Evolutionary conservation across 2,113 vertebrate species (phyloP).

Genomic region (Oriolus oriolus): DNA sequence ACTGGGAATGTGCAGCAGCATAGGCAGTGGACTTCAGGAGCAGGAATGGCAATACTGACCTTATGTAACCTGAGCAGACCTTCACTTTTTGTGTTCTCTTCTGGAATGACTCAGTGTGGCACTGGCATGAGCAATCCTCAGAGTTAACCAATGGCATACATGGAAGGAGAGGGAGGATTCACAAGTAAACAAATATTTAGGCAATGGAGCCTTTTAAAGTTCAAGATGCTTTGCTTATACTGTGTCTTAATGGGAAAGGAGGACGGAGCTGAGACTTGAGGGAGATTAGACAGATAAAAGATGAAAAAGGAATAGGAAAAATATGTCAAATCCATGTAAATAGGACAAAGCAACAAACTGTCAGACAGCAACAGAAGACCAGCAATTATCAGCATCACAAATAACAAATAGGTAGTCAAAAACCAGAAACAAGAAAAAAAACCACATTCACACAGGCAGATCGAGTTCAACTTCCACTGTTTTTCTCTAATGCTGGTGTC

Average conservation of each 20-base stretch:
- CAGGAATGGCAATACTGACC: neutral
- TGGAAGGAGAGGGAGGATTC: slow-evolving; percentile 25
- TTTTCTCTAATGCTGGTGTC: neutral
- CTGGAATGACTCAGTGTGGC: slow-evolving; percentile 15
- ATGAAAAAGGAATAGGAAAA: neutral
- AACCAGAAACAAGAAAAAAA: neutral
- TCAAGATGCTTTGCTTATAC: slow-evolving; percentile 5
- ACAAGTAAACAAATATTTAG: slow-evolving; percentile 42
- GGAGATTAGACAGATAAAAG: neutral
- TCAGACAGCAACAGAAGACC: neutral
- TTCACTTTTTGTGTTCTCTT: neutral
- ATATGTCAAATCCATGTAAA: neutral
- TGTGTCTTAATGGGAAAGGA: neutral
- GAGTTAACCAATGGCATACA: neutral
- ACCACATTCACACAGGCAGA: neutral
- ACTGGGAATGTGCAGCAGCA: neutral
- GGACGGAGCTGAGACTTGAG: neutral
- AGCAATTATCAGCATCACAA: neutral
- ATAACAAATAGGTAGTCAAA: neutral
- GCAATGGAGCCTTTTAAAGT: neutral
- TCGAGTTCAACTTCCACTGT: neutral
- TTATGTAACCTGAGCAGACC: neutral
- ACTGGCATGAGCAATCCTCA: neutral
- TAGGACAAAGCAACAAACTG: neutral
- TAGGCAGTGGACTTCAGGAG: neutral